Evolutionary conservation across 2,888 invertebrate species (phyloP), one percentile per base, ranked within the genome.

Genomic region (Dysmachus trigonus): DNA sequence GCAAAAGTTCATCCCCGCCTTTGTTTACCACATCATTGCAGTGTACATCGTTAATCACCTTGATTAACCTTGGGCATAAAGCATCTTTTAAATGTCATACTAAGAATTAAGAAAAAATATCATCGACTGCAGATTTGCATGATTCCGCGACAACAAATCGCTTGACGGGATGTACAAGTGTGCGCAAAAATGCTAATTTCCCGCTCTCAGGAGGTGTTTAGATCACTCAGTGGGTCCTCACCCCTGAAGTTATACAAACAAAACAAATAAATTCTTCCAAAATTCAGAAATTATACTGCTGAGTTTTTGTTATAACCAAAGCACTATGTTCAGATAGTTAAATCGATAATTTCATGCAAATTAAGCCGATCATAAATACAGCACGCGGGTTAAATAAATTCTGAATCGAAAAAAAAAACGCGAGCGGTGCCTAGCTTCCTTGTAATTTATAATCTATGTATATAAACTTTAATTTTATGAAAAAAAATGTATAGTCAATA

Each of bases 31-130:
- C 53, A n/a, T n/a, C 22, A 22, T 2, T 62, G 10, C 62, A 62
- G 79, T 47, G 79, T 79, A 79, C 79, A 79, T 79, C 79, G 79
- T 79, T 79, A 79, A 79, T 79, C 79, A 79, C 79, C 79, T 51
- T 47, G 51, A 30, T 79, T 79, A 51, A 79, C 79, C 79, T 79
- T 79, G 79, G 79, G 30, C 79, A 51, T 79, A 51, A 79, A 51
- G 79, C 51, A 47, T 79, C 41, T 79, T 47, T 79, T 79, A 79
- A 79, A 79, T 79, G 79, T 47, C 79, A 79, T 27, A 51, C 79
- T 47, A 51, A 79, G 47, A 27, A 79, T 51, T 30, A 51, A 79
- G 30, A 79, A 79, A 27, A 51, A 5, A 79, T 77, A 41, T 77
- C 41, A 22, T 79, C 6, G 41, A 38, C 47, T 79, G 22, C 30